Base-by-base conservation (phyloP, 2,113 vertebrate species). In the Syngnathus scovelli region DNA sequence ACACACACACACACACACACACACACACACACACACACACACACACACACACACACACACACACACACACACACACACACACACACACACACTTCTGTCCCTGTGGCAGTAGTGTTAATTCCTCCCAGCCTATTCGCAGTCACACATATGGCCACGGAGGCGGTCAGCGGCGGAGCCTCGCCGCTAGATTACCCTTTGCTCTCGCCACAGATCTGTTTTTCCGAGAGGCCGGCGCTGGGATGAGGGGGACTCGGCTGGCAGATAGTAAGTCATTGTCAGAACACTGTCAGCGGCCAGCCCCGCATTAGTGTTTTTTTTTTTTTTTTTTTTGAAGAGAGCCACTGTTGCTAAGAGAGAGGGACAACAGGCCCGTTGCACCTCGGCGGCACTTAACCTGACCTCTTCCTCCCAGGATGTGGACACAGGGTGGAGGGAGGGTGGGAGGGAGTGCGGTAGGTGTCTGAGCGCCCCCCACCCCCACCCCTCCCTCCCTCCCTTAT, bases 121-220 rank as follows among this genome's bases (percentile, higher is more conserved):
- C 83, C 71, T 82, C 77, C 68, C 78, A 78, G 81, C 78, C 85
- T 78, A 86, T 87, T 88, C 85, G 77, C 81, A 84, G 85, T 82
- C 85, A 89, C 87, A 89, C 87, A 89, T 85, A 85, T 82, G 83
- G 78, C 77, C 68, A 21, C 56, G 72, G 71, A 80, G 75, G 73
- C 81, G 75, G 84, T 82, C 75, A 51, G 79, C 76, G 71, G 78
- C 13, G 37, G 75, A 85, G 82, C 79, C 84, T 86, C 80, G 23
- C 85, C 76, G 88, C 83, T 83, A 81, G 88, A 88, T 87, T 89
- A 89, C 86, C 86, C 84, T 88, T 84, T 88, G 88, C 84, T 83
- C 86, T 74, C 33, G 19, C 78, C 75, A 79, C 71, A 67, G 84
- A 87, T 87, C 84, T 85, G 86, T 86, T 87, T 86, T 87, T 86